Evolutionary conservation across 2,888 invertebrate species (phyloP).

Genomic region (Eulithis prunata): DNA sequence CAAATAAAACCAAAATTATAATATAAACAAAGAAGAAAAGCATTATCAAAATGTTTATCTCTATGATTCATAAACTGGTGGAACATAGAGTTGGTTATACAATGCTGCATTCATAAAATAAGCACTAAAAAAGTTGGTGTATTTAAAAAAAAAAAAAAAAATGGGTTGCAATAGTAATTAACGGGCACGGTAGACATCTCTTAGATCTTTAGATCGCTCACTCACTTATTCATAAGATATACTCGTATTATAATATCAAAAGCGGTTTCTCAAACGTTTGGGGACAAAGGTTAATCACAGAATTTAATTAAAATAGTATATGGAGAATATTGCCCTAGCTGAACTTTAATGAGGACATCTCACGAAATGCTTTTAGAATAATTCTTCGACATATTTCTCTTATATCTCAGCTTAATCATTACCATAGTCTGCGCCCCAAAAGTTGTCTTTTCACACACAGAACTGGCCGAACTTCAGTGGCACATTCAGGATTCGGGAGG

Average conservation of each 20-base stretch:
- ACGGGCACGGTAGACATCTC: too few relatives aligned
- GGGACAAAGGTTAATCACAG: neutral
- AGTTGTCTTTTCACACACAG: neutral
- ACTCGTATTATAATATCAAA: neutral
- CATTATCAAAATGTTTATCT: conserved; percentile 22
- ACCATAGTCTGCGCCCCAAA: too few relatives aligned
- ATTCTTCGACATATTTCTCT: too few relatives aligned
- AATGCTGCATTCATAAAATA: neutral
- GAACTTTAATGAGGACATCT: too few relatives aligned
- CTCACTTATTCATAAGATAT: neutral
- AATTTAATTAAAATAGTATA: neutral
- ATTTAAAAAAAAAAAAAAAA: too few relatives aligned
- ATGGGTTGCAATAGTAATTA: too few relatives aligned
- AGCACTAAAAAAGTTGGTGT: too few relatives aligned
- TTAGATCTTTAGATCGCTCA: too few relatives aligned
- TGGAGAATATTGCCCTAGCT: too few relatives aligned
- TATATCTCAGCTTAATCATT: too few relatives aligned
- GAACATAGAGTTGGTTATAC: neutral
- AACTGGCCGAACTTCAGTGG: conserved; percentile 4
- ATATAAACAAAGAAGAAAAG: conserved; percentile 15
- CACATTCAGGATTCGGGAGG: too few relatives aligned
- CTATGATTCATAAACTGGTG: conserved; percentile 20
- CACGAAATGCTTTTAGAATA: too few relatives aligned
- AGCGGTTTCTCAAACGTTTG: conserved; percentile 2
- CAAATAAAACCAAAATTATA: conserved; percentile 18